Base-by-base conservation (phyloP, 2,797 vertebrate species). In the Tenualosa ilisha region DNA sequence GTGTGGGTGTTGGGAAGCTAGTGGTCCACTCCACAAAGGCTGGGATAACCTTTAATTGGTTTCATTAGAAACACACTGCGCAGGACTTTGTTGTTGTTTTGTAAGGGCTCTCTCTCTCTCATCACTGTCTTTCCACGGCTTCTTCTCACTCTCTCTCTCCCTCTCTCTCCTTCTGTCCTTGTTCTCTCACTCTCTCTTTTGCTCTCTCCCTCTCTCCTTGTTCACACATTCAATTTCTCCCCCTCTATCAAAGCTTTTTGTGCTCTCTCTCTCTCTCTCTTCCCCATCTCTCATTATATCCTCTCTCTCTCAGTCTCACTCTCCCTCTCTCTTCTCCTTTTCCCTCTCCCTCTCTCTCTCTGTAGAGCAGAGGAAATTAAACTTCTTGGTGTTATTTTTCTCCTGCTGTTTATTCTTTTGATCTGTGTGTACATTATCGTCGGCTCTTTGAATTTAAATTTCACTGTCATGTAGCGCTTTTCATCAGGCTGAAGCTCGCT, bases 391-490 rank as follows among this genome's bases (percentile, higher is more conserved):
- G 92, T 92, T 91, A 93, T 94, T 92, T 93, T 93, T 92, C 88
- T 91, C 91, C 92, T 90, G 85, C 88, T 95, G 93, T 96, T 95
- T 95, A 95, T 96, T 95, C 95, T 95, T 96, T 96, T 96, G 95
- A 96, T 96, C 94, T 95, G 94, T 94, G 94, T 95, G 95, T 95
- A 96, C 94, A 95, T 96, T 96, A 94, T 96, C 72, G 40, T 79
- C 40, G 72, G 72, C 72, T 46, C 95, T 96, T 96, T 96, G 95
- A 95, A 96, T 96, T 96, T 95, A 92, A 94, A 94, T 95, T 95
- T 93, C 91, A 94, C 95, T 96, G 95, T 96, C 96, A 95, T 96
- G 95, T 95, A 94, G 91, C 93, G 94, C 94, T 94, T 95, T 95
- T 95, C 94, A 96, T 96, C 94, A 93, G 91, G 90, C 94, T 93